Evolutionary conservation across 2,888 invertebrate species (phyloP).

Genomic region (Papilio demoleus): DNA sequence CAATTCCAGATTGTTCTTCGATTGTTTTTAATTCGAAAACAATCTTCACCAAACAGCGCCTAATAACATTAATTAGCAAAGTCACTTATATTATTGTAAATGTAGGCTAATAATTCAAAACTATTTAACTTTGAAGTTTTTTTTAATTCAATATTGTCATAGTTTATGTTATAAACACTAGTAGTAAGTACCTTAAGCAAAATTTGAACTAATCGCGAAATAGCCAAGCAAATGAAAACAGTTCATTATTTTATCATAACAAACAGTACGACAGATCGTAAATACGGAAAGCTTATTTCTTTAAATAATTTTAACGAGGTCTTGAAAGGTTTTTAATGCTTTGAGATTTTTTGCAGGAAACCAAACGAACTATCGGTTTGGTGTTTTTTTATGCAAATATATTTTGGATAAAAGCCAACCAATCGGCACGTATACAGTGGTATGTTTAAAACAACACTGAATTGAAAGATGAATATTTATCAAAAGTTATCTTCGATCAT

Average conservation of each 20-base stretch:
- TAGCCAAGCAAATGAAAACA: too few species aligned
- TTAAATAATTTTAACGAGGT: background rate
- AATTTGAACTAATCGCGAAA: too few species aligned
- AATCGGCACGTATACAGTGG: conserved; percentile 3
- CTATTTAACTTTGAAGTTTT: too few species aligned
- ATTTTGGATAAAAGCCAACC: conserved; percentile 14
- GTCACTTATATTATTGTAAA: background rate
- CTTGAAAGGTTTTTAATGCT: conserved; percentile 12
- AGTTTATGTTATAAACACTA: too few species aligned
- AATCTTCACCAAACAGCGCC: background rate
- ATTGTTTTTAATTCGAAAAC: conserved; percentile 4
- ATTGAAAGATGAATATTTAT: conserved; percentile 7
- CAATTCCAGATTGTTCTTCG: conserved; percentile 6
- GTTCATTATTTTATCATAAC: too few species aligned
- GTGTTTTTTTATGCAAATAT: background rate
- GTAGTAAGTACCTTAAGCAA: too few species aligned
- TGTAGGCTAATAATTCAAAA: background rate
- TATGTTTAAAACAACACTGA: conserved; percentile 17
- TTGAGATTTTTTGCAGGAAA: conserved; percentile 5
- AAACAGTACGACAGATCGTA: background rate
- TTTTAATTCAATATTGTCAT: too few species aligned
- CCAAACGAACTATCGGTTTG: conserved; percentile 8
- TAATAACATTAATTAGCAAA: background rate
- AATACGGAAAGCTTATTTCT: background rate
- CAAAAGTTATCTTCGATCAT: conserved; percentile 4